Base-by-base conservation (phyloP, 2,888 invertebrate genomes). In the Dicycla oo region DNA sequence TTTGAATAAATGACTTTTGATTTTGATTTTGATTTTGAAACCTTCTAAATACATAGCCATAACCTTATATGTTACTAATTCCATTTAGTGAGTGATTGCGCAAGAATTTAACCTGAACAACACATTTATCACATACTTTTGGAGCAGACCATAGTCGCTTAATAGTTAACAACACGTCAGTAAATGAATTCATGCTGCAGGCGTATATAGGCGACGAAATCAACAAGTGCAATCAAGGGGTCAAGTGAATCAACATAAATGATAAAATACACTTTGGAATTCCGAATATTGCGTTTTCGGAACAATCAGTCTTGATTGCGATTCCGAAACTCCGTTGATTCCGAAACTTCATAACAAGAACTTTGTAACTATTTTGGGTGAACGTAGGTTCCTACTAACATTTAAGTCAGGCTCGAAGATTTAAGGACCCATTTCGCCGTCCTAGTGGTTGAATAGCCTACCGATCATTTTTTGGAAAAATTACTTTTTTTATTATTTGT, bases 251-350 rank as follows among this genome's bases (percentile, higher is more conserved):
- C 43, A 80, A 64, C 63, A 65, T 65, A 65, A 73, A 66, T 56
- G 40, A 75, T 75, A 75, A 57, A 78, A 78, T 73, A 80, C 34
- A 61, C 47, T 57, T 49, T 18, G 23, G 26, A 51, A 78, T 73
- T 54, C 64, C 20, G 65, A 61, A 76, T 67, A 79, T 63, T 57
- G 23, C 57, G 40, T 69, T 64, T 70, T 68, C 56, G 43, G 7
- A 61, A 76, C 79, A 79, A 79, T 66, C 77, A 77, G 49, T 30
- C 57, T 51, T 79, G 79, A 79, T 79, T 79, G 79, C 71, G 69
- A 80, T 57, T 23, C 61, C 18, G 45, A 61, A 75, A 69, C 62
- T 80, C 47, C 26, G 74, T 73, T 58, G 62, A 74, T 54, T 79
- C 49, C 23, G 62, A n/a, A 76, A 77, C 75, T 77, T 63, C n/a